Conservation (phyloP, 1,140 invertebrate genomes). For the Dinoponera quadriceps region DNA sequence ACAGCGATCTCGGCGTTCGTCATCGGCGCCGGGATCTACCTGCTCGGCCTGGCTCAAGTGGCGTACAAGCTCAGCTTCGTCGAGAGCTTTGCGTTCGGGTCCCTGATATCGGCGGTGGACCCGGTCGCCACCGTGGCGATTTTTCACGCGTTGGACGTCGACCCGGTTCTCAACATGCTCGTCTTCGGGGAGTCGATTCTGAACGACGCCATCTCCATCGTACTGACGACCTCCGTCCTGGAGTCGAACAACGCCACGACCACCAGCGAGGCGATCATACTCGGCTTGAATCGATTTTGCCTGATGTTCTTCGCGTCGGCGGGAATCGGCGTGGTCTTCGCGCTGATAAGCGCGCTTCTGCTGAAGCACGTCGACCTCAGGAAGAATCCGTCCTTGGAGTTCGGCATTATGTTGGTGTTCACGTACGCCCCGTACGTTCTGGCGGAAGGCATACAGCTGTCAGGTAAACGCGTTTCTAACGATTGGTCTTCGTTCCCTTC, state of each 20-base stretch:
- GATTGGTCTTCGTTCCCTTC: too few relatives aligned
- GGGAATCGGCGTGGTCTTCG: conserved; percentile 98
- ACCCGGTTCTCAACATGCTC: conserved; percentile 98
- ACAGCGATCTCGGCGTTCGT: conserved; percentile 98
- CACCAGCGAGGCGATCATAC: conserved; percentile 94
- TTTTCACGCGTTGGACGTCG: conserved; percentile 98
- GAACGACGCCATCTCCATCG: conserved; percentile 99
- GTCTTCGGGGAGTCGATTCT: conserved; percentile 99
- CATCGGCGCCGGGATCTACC: conserved; percentile 97
- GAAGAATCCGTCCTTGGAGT: conserved; percentile 99
- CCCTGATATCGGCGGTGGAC: conserved; percentile 99
- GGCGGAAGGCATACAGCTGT: conserved; percentile 98
- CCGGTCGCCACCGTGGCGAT: conserved; percentile 99
- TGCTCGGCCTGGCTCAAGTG: conserved; percentile 94
- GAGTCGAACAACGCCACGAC: conserved; percentile 90
- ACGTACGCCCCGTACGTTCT: conserved; percentile 99
- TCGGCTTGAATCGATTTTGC: conserved; percentile 96
- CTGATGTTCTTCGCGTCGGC: conserved; percentile 99
- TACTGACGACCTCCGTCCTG: conserved; percentile 95
- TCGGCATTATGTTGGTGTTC: conserved; percentile 99
- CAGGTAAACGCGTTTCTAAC: conserved; percentile 88
- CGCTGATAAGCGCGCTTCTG: conserved; percentile 96
- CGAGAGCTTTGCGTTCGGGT: conserved; percentile 99
- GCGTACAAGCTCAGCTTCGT: conserved; percentile 97
- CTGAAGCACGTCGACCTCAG: conserved; percentile 98